Evolutionary conservation across 1,140 invertebrate species (phyloP).

Genomic region (Cyrtorhinus lividipennis): DNA sequence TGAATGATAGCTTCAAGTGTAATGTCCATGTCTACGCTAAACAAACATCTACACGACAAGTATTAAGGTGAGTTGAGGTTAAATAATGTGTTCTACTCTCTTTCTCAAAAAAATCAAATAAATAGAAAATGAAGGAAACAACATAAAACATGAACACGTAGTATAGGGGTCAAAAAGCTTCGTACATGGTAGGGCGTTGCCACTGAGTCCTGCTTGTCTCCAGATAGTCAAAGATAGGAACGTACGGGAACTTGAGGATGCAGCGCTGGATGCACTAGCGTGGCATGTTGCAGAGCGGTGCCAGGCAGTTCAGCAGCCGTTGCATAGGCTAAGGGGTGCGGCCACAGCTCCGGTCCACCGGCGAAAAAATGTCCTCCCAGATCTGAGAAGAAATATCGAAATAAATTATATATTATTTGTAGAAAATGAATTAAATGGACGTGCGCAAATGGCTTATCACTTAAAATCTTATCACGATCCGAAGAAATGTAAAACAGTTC

Average conservation of each 20-base stretch:
- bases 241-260: constrained; percentile 92
- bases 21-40: too few relatives aligned
- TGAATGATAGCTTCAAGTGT: too few relatives aligned
- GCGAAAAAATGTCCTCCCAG: constrained; percentile 89
- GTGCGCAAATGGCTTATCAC: too few relatives aligned
- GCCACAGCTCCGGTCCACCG: constrained; percentile 81
- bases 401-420: neutral
- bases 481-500: too few relatives aligned
- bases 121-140: too few relatives aligned
- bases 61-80: too few relatives aligned
- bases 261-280: constrained; percentile 84
- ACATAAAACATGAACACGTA: too few relatives aligned
- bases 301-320: constrained; percentile 67
- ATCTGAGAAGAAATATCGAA: constrained; percentile 46
- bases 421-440: too few relatives aligned
- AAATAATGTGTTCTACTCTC: too few relatives aligned
- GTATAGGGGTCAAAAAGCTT: neutral
- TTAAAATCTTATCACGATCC: too few relatives aligned
- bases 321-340: constrained; percentile 75
- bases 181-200: constrained; percentile 27
- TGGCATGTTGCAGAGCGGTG: constrained; percentile 68
- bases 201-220: constrained; percentile 42
- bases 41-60: too few relatives aligned
- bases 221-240: constrained; percentile 92
- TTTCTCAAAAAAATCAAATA: too few relatives aligned